Evolutionary conservation across 2,113 vertebrate genomes (phyloP), one percentile per base, ranked within the genome.

Genomic region (Istiophorus platypterus): DNA sequence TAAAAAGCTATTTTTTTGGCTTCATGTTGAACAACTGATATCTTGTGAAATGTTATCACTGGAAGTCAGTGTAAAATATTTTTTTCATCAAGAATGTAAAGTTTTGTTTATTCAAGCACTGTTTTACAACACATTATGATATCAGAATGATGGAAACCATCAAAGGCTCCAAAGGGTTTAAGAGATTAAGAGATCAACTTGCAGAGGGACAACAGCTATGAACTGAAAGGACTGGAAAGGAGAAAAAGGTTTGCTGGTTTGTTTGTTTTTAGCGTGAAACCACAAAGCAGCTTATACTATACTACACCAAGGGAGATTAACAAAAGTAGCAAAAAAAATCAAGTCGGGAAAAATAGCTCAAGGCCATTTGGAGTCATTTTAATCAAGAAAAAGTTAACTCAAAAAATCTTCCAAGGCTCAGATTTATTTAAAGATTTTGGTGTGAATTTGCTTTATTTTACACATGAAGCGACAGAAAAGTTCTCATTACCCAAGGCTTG

Each of bases 201-300:
- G 0, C 45, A 63, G 27, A 51, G 27, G n/a, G 39, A 29, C 8
- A 62, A 27, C 17, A 45, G 78, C 51, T 78, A 75, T 54, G 56
- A 78, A 65, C 20, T 41, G 14, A 68, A 34, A 66, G 24, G 39
- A 59, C 3, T 57, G 42, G 20, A 82, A 45, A 57, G 7, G 18
- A 47, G 4, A 2, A 24, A 45, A n/a, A 7, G n/a, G 34, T 1
- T 39, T 58, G 39, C 67, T 56, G 31, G 9, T 39, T 56, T 64
- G 47, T 57, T 72, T 80, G 45, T 59, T 61, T 72, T 34, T 29
- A 24, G 18, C 39, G 58, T 74, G 52, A 71, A 73, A 13, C 42
- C 20, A 70, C 29, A 82, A 73, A 85, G 76, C 56, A 84, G 70
- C 62, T 76, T 72, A 75, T 47, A 14, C 39, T n/a, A n/a, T n/a